phyloP scores from a whole-genome alignment of 35 echinoderm and acorn worm genomes.

The Patiria miniata region DNA sequence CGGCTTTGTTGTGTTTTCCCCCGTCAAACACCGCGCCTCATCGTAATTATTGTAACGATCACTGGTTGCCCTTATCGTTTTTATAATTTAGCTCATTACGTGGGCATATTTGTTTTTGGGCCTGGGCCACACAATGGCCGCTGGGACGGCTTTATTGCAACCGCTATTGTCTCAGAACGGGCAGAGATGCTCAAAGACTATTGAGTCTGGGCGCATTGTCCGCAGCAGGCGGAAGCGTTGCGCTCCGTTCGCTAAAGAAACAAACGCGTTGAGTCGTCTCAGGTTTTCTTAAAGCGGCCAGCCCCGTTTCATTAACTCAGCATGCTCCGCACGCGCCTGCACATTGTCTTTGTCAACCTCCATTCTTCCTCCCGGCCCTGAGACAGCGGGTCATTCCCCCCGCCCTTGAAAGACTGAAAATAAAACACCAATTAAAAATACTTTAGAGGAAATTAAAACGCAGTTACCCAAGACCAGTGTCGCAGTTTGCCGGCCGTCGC shows the following conservation, averaged over 20 bases:
- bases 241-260: background rate
- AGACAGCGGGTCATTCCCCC: background rate
- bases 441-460: background rate
- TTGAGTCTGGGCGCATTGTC: background rate
- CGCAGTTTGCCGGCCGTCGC: too few species aligned
- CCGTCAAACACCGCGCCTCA: background rate
- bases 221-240: background rate
- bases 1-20: conserved; percentile 15
- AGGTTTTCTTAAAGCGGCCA: background rate
- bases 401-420: background rate
- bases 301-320: background rate
- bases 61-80: conserved; percentile 20
- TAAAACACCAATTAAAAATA: conserved; percentile 17
- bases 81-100: conserved; percentile 34
- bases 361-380: too few species aligned
- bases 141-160: background rate
- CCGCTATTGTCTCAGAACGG: background rate
- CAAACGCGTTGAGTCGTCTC: background rate
- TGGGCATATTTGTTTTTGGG: conserved; percentile 26
- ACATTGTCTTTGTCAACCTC: background rate
- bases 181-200: background rate
- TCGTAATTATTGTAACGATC: conserved; percentile 8
- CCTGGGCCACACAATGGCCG: conserved; percentile 5
- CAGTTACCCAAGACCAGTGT: background rate
- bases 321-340: background rate